Evolutionary conservation across 2,797 vertebrate species (phyloP).

Genomic region (Mionectes olivaceus): DNA sequence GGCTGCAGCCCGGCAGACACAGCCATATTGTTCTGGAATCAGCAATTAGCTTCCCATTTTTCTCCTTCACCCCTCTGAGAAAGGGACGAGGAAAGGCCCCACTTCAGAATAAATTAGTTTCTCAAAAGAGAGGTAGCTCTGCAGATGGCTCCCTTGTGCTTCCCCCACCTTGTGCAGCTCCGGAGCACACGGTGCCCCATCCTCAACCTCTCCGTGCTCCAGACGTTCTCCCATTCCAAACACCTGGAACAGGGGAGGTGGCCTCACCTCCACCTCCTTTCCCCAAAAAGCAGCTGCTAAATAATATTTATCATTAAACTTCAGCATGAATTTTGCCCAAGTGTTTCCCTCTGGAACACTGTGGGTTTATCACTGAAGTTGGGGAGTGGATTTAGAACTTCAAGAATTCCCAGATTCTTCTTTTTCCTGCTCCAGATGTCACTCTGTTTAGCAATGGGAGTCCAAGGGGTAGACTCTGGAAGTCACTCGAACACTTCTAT

Average conservation of each 20-base stretch:
- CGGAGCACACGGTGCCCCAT: not conserved
- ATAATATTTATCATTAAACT: not conserved
- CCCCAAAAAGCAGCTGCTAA: not conserved
- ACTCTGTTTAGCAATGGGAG: not conserved
- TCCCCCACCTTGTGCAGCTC: not conserved
- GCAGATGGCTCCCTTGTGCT: not conserved
- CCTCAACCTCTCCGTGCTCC: not conserved
- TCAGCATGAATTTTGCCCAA: not conserved
- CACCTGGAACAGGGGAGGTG: not conserved
- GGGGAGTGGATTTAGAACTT: not conserved
- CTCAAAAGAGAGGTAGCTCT: not conserved
- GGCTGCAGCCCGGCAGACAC: not conserved
- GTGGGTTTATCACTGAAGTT: not conserved
- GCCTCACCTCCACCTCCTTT: not conserved
- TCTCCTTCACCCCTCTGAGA: not conserved
- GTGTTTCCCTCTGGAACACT: not conserved
- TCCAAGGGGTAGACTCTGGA: not conserved
- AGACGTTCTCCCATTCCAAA: not conserved
- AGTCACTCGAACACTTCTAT: not conserved
- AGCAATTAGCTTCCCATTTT: not conserved
- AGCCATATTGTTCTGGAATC: not conserved
- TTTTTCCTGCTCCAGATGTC: not conserved
- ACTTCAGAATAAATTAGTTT: not conserved
- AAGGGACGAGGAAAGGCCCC: not conserved
- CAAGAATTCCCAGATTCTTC: not conserved